Base-by-base conservation (phyloP, 2,888 invertebrate species). In the Drosophila glabriapex region DNA sequence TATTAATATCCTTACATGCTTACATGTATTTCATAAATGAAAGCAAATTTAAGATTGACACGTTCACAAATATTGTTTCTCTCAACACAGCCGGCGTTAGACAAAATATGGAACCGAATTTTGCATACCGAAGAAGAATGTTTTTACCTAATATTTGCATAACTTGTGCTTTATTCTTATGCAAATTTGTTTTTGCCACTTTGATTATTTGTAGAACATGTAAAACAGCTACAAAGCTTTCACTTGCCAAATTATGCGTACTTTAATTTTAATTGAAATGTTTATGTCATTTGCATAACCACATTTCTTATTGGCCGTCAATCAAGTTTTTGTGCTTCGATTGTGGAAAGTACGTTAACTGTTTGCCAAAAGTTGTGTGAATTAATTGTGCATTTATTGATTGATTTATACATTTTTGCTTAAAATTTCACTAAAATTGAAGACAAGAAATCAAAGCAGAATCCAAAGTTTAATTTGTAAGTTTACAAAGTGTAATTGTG, bases 181-280 rank as follows among this genome's bases (percentile, higher is more conserved):
- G 52, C 43, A 59, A 74, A 74, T 61, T 35, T 31, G 37, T 14
- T 35, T 39, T 39, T 29, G 22, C 12, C 10, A 50, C 12, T 50
- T 31, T 66, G 46, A 63, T 70, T 58, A 25, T 62, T 49, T 16
- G 25, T 41, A 49, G 35, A 55, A 35, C 52, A 25, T 49, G 35
- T 52, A 31, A 58, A 80, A 37, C 29, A 33, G 28, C 39, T 28
- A 52, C 35, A 58, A 28, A 25, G 29, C 33, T 55, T 63, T 59
- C 46, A 39, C 28, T 43, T 63, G 59, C 52, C 68, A 68, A 78
- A 72, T 73, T 66, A 55, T 64, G 65, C 61, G 33, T 62, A 81
- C 72, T 76, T 81, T 65, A 50, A 68, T 74, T 71, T 69, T 53
- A 61, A 83, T 83, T 86, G 69, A 66, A 73, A 83, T 86, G 67